Percentiles rank a stretch among this genome's conserved stretches.
These are phyloP conservation scores for Diadromus collaris DNA, from an alignment of 2,888 invertebrate genomes.

Conservation along the genomic window DNA sequence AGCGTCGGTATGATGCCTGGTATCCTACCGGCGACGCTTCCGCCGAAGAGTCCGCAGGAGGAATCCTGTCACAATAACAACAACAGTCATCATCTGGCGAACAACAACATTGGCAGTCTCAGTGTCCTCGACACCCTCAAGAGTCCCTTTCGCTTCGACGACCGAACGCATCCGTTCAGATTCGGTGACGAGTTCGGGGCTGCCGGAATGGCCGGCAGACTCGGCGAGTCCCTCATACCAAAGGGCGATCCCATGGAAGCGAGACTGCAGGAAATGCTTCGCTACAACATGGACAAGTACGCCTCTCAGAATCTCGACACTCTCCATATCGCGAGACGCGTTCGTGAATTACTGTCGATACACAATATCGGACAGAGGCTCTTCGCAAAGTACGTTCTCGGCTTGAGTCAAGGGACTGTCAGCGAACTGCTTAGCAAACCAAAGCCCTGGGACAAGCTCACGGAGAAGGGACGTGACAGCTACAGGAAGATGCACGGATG, in stretches of 20 bases:
- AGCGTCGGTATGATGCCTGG: slow-evolving; percentile 57
- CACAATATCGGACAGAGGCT: slow-evolving; percentile 99
- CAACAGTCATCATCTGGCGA: slow-evolving; percentile 80
- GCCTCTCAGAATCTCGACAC: slow-evolving; percentile 97
- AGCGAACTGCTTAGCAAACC: slow-evolving; percentile 99
- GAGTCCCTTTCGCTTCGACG: slow-evolving; percentile 90
- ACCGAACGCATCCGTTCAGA: slow-evolving; percentile 89
- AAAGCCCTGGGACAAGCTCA: slow-evolving; percentile 99
- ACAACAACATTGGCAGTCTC: slow-evolving; percentile 77
- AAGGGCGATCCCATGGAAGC: slow-evolving; percentile 98
- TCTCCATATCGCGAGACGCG: slow-evolving; percentile 95
- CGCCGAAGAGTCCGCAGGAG: slow-evolving; percentile 82
- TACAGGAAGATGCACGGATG: slow-evolving; percentile 99
- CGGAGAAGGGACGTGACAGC: slow-evolving; percentile 99
- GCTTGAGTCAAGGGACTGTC: slow-evolving; percentile 98
- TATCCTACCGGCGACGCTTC: slow-evolving; percentile 76
- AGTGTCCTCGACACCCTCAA: slow-evolving; percentile 82
- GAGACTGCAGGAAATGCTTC: slow-evolving; percentile 94
- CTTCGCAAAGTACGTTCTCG: slow-evolving; percentile 99
- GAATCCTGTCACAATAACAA: slow-evolving; percentile 78
- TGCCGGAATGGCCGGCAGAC: slow-evolving; percentile 90
- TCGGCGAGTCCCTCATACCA: slow-evolving; percentile 95
- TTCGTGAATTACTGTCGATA: slow-evolving; percentile 95
- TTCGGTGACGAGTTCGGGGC: slow-evolving; percentile 93
- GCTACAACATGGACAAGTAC: slow-evolving; percentile 98